Evolutionary conservation across 64 coral and sea anemone species (phyloP).

Genomic region (Stylophora pistillata): DNA sequence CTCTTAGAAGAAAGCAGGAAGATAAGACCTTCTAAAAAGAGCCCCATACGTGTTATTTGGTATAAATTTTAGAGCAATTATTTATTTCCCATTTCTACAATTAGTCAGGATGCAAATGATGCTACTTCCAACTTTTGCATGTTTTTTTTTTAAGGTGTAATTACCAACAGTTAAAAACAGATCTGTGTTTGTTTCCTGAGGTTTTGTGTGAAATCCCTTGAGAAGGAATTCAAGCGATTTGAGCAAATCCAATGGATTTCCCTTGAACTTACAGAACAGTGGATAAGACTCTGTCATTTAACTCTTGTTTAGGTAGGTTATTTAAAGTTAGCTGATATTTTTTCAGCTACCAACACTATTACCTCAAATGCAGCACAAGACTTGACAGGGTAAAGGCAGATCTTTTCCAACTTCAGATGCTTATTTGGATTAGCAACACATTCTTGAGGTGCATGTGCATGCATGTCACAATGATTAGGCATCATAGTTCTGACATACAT

Average conservation of each 20-base stretch:
- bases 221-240: too few species aligned
- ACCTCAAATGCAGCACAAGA: conserved; percentile 98
- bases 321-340: too few species aligned
- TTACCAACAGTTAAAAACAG: too few species aligned
- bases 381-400: conserved; percentile 93
- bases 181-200: too few species aligned
- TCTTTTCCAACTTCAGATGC: conserved; percentile 43
- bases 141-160: not conserved
- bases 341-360: not conserved
- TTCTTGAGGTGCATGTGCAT: not conserved
- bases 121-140: not conserved
- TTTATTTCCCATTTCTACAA: not conserved
- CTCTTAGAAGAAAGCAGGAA: not conserved
- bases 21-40: not conserved
- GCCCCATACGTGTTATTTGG: too few species aligned
- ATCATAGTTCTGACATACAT: not conserved
- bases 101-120: not conserved
- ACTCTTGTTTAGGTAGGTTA: too few species aligned
- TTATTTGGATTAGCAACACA: not conserved
- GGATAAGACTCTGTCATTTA: too few species aligned
- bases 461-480: not conserved
- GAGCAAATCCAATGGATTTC: too few species aligned
- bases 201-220: too few species aligned
- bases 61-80: too few species aligned
- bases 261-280: too few species aligned